phyloP scores from a whole-genome alignment of 2,888 invertebrate species.

The Caenorhabditis angaria region DNA sequence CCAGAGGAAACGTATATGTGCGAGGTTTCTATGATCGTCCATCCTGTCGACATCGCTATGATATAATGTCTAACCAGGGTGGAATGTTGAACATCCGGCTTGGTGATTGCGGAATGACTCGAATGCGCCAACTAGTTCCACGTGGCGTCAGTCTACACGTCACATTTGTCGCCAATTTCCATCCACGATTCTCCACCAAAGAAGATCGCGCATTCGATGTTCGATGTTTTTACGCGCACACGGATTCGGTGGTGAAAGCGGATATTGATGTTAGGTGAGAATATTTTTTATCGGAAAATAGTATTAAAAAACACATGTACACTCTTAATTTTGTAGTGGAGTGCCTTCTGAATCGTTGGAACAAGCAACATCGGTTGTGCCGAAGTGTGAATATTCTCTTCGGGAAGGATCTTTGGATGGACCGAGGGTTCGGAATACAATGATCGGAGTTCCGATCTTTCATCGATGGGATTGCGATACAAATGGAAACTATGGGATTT shows the following conservation, averaged over 20 bases:
- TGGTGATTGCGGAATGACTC: slow-evolving; percentile 69
- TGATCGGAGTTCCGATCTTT: slow-evolving; percentile 57
- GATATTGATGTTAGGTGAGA: slow-evolving; percentile 53
- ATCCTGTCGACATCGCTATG: slow-evolving; percentile 62
- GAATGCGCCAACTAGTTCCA: slow-evolving; percentile 60
- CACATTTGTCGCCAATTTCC: slow-evolving; percentile 65
- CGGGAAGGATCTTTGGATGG: slow-evolving; percentile 59
- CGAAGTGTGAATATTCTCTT: slow-evolving; percentile 60
- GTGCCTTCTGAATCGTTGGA: slow-evolving; percentile 58
- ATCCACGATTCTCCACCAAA: slow-evolving; percentile 66
- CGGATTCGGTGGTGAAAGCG: slow-evolving; percentile 50
- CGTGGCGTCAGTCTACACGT: slow-evolving; percentile 62
- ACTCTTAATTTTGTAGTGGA: slow-evolving; percentile 34
- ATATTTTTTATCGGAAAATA: background rate
- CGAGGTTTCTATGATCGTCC: slow-evolving; percentile 60
- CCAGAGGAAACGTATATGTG: slow-evolving; percentile 68
- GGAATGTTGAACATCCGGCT: slow-evolving; percentile 59
- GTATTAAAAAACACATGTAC: background rate
- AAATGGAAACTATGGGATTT: slow-evolving; percentile 42
- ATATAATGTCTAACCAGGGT: slow-evolving; percentile 49
- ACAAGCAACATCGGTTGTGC: slow-evolving; percentile 55
- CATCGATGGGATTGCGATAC: slow-evolving; percentile 67
- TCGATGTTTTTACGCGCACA: slow-evolving; percentile 66
- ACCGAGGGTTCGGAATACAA: slow-evolving; percentile 41
- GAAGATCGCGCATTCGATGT: slow-evolving; percentile 68